Percentiles rank a stretch among this genome's conserved stretches.
Conservation (phyloP, 2,888 invertebrate genomes). For the Oxyscelio sp. region DNA sequence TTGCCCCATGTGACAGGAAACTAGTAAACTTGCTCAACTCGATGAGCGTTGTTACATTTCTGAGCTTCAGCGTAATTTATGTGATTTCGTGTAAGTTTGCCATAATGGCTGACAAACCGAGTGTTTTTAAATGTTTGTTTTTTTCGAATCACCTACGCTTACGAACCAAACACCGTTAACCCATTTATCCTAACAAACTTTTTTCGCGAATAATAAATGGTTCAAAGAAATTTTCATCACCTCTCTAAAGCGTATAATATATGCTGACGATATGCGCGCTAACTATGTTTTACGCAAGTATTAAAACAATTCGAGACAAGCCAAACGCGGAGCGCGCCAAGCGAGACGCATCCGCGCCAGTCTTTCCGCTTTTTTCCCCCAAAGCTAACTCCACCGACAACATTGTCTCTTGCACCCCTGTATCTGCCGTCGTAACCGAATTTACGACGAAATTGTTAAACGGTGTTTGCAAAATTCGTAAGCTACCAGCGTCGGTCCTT, state of each 20-base stretch:
- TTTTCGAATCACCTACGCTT: conserved; percentile 9
- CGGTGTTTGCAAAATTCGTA: conserved; percentile 83
- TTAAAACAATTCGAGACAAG: conserved; percentile 76
- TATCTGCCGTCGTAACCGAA: conserved; percentile 73
- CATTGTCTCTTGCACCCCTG: conserved; percentile 72
- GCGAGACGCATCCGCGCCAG: conserved; percentile 61
- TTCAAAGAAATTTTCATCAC: conserved; percentile 53
- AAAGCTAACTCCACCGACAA: conserved; percentile 58
- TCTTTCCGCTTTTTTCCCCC: conserved; percentile 60
- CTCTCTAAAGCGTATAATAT: conserved; percentile 34
- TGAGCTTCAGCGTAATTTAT: conserved; percentile 60
- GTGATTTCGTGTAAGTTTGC: conserved; percentile 48
- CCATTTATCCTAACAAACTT: conserved; percentile 19
- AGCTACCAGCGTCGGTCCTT: conserved; percentile 75
- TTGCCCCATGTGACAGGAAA: conserved; percentile 77
- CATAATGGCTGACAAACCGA: conserved; percentile 27
- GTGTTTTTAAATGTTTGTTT: conserved; percentile 31
- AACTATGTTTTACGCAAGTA: conserved; percentile 54
- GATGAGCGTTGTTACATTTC: conserved; percentile 63
- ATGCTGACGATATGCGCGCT: conserved; percentile 48
- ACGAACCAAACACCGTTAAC: conserved; percentile 2
- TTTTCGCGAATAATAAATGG: conserved; percentile 43
- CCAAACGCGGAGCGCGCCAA: conserved; percentile 72
- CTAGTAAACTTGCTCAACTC: conserved; percentile 75
- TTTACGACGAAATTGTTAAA: conserved; percentile 83